These are phyloP conservation scores for Esperia sulphurella DNA, from an alignment of 2,888 invertebrate genomes.

Conservation along the genomic window DNA sequence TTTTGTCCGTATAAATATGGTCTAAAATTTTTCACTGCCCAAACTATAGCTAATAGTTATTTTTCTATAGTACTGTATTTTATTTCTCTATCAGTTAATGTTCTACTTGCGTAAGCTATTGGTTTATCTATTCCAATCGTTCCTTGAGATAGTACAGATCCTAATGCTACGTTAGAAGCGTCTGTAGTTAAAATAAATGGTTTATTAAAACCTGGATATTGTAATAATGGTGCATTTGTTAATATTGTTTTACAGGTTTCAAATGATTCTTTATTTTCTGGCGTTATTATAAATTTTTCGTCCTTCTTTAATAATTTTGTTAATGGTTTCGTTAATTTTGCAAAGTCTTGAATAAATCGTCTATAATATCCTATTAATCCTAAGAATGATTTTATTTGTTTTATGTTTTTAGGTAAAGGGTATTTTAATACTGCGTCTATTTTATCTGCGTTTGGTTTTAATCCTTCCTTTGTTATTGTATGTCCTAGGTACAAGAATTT, in stretches of 20 bases:
- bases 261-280: slow-evolving; percentile 21
- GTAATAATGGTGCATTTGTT: background rate
- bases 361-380: slow-evolving; percentile 33
- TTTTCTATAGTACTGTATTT: slow-evolving; percentile 21
- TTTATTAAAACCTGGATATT: background rate
- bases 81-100: background rate
- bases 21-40: slow-evolving; percentile 24
- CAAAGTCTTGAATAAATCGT: slow-evolving; percentile 29
- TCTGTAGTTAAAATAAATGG: slow-evolving; percentile 13
- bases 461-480: background rate
- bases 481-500: background rate
- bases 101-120: background rate
- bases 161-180: slow-evolving; percentile 23
- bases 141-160: slow-evolving; percentile 23
- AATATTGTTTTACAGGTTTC: background rate
- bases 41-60: slow-evolving; percentile 25
- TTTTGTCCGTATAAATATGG: slow-evolving; percentile 28
- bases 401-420: slow-evolving; percentile 7
- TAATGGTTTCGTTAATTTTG: slow-evolving; percentile 16
- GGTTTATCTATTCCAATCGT: slow-evolving; percentile 15
- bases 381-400: slow-evolving; percentile 22
- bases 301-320: background rate
- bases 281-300: slow-evolving; percentile 8
- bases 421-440: slow-evolving; percentile 5
- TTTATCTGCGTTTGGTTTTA: slow-evolving; percentile 16